Percentiles rank a stretch among this genome's conserved stretches.
These are phyloP conservation scores for Hyla sarda DNA, from an alignment of 2,113 vertebrate species.

Conservation along the genomic window DNA sequence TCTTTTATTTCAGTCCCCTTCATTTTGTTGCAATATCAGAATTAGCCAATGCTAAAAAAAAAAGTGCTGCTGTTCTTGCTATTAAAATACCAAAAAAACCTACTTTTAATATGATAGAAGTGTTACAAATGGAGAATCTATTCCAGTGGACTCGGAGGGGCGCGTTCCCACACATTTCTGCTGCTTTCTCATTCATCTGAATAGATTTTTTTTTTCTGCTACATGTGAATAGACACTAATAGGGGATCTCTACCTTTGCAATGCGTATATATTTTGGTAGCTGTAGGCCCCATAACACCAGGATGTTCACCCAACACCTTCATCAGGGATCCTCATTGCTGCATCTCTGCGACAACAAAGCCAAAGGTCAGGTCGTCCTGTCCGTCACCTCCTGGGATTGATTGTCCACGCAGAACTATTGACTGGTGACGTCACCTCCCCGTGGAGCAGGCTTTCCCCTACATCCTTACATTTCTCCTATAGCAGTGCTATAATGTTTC, in stretches of 20 bases:
- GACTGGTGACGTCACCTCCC: neutral
- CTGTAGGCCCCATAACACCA: neutral
- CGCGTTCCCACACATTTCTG: too few relatives aligned
- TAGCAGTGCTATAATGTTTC: too few relatives aligned
- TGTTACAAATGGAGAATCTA: too few relatives aligned
- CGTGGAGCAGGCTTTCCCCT: neutral
- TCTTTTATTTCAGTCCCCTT: too few relatives aligned
- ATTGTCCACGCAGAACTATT: neutral
- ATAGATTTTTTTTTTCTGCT: too few relatives aligned
- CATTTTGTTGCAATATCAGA: too few relatives aligned
- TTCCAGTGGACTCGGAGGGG: too few relatives aligned
- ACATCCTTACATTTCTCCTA: neutral
- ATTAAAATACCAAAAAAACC: too few relatives aligned
- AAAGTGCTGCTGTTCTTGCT: too few relatives aligned
- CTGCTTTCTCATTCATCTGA: too few relatives aligned
- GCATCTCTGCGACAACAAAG: neutral
- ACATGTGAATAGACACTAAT: neutral
- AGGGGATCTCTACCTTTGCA: neutral
- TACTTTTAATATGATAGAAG: too few relatives aligned
- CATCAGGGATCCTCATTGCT: neutral
- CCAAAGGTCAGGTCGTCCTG: neutral
- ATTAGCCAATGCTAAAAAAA: too few relatives aligned
- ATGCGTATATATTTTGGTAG: neutral
- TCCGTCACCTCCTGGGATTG: neutral
- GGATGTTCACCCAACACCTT: neutral